A percentile compares a stretch with the other conserved stretches of the same genome.
Evolutionary conservation across 1,140 invertebrate species (phyloP).

Genomic region (Diorhabda sublineata): DNA sequence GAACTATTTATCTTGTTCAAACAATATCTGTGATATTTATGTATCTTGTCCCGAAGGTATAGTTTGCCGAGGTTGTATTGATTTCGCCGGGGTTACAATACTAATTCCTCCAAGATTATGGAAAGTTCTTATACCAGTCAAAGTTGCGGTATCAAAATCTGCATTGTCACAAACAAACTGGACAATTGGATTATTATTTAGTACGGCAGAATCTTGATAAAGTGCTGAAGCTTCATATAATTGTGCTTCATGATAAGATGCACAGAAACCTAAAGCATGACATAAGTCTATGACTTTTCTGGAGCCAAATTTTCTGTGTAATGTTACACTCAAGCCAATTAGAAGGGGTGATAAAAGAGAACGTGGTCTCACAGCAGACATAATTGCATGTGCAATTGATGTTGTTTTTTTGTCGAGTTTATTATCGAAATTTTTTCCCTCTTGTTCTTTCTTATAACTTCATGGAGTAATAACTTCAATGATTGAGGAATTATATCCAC

Average conservation of each 20-base stretch:
- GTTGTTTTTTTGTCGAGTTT: background rate
- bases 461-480: background rate
- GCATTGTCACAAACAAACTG: conserved; percentile 5
- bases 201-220: background rate
- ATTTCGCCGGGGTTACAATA: background rate
- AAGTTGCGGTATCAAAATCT: background rate
- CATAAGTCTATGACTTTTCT: background rate
- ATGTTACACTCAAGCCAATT: background rate
- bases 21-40: too few relatives aligned
- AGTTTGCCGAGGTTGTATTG: too few relatives aligned
- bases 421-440: background rate
- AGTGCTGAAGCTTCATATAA: background rate
- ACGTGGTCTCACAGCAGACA: background rate
- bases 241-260: background rate
- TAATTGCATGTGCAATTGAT: background rate
- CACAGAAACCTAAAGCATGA: background rate
- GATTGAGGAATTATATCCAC: background rate
- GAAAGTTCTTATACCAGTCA: background rate
- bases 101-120: background rate
- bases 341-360: background rate
- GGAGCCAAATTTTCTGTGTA: conserved; percentile 3
- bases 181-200: background rate
- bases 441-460: background rate
- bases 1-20: too few relatives aligned
- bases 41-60: too few relatives aligned